Evolutionary conservation across 2,113 vertebrate species (phyloP).

Genomic region (Microcebus griseorufus): DNA sequence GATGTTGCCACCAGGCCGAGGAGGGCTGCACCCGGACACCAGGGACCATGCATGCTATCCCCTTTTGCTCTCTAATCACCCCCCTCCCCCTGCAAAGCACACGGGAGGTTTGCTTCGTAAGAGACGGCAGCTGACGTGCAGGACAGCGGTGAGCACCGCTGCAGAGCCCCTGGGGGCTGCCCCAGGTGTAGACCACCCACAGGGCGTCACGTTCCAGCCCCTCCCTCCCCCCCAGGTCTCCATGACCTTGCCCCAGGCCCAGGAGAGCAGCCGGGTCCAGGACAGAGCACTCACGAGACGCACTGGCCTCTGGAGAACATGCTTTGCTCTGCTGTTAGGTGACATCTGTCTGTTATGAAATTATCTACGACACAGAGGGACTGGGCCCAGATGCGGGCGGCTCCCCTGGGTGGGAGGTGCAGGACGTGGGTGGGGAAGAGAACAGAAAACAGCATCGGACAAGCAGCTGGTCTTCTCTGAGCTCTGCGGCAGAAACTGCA

Average conservation of each 20-base stretch:
- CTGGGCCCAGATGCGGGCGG: not conserved
- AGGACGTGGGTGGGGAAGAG: not conserved
- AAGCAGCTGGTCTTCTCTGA: not conserved
- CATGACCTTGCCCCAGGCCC: not conserved
- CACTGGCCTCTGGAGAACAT: not conserved
- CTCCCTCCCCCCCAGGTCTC: not conserved
- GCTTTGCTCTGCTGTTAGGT: not conserved
- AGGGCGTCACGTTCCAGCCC: not conserved
- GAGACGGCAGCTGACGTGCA: not conserved
- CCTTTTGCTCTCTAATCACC: no score
- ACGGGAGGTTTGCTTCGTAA: not conserved
- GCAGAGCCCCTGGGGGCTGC: no score
- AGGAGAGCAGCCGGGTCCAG: not conserved
- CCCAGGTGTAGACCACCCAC: no score
- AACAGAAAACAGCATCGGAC: not conserved
- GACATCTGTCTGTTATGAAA: not conserved
- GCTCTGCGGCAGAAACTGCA: not conserved
- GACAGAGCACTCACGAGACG: rapidly evolving
- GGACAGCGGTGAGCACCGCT: not conserved
- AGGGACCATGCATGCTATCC: no score
- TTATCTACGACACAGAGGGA: not conserved
- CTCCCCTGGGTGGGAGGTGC: not conserved
- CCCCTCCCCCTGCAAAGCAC: not conserved
- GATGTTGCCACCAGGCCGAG: not conserved
- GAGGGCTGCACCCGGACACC: rapidly evolving